Evolutionary conservation across 2,888 invertebrate genomes (phyloP).

Genomic region (Dorcus hopei): DNA sequence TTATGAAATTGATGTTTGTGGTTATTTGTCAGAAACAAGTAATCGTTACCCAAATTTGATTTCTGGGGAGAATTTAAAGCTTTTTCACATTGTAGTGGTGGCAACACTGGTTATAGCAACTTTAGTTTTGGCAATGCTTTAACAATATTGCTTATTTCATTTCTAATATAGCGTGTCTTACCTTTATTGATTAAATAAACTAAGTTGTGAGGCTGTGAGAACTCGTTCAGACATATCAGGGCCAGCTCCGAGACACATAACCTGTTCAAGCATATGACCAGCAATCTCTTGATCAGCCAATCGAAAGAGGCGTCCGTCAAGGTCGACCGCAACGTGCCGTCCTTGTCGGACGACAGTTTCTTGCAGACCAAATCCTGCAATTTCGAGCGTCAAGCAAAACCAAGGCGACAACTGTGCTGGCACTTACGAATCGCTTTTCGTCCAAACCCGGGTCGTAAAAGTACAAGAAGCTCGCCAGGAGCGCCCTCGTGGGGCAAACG

Average conservation of each 20-base stretch:
- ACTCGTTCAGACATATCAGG: slow-evolving; percentile 75
- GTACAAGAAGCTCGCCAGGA: slow-evolving; percentile 69
- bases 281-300: slow-evolving; percentile 48
- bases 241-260: slow-evolving; percentile 61
- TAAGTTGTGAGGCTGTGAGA: slow-evolving; percentile 57
- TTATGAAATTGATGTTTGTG: too few species aligned
- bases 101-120: too few species aligned
- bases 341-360: slow-evolving; percentile 46
- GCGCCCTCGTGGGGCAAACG: slow-evolving; percentile 49
- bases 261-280: slow-evolving; percentile 41
- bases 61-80: too few species aligned
- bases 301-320: slow-evolving; percentile 43
- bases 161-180: slow-evolving; percentile 27
- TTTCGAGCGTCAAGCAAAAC: slow-evolving; percentile 10
- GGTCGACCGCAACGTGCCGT: slow-evolving; percentile 41
- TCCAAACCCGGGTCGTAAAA: slow-evolving; percentile 72
- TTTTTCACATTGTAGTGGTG: too few species aligned
- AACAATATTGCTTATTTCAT: too few species aligned
- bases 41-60: too few species aligned
- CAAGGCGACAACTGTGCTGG: background rate
- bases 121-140: too few species aligned
- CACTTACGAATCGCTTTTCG: slow-evolving; percentile 60
- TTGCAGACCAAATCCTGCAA: slow-evolving; percentile 48
- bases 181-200: slow-evolving; percentile 59
- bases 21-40: too few species aligned